Base-by-base conservation (phyloP, 2,797 vertebrate genomes). In the Aulostomus chinensis region DNA sequence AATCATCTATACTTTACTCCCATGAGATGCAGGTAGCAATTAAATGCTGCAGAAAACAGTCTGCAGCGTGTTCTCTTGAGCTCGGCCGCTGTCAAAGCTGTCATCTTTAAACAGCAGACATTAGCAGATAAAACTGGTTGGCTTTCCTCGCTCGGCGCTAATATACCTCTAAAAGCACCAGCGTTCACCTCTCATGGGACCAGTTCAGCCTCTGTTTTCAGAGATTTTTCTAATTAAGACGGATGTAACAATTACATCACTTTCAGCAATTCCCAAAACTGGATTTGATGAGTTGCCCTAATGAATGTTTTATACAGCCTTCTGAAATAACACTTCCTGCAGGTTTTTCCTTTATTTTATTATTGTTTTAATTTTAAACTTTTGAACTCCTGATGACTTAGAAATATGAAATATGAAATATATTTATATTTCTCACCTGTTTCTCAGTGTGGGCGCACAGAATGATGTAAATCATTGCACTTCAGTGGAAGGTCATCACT, bases 211-310 rank as follows among this genome's bases (percentile, higher is more conserved):
- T 49, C 46, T 2, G n/a, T 52, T 73, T 56, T 47, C 43, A 16
- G 45, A 60, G 24, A 61, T 55, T 45, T 38, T 56, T 68, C 43
- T 75, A 64, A 76, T 76, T 74, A 73, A 71, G 64, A 57, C 35
- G 71, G 80, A 80, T 78, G 68, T 54, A 86, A 81, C 18, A 49
- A 48, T 82, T 65, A 58, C 70, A 60, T 71, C 58, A 82, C 74
- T 49, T 73, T 42, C 33, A 8, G 73, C 34, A 73, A 78, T 70
- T 62, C 28, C 65, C 61, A 38, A 54, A 60, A 63, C 47, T 64
- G 54, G 58, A 71, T 45, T 65, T 70, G 59, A 79, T 73, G 33
- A 43, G 68, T 59, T 49, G 49, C 46, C 28, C 29, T 12, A 10
- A 15, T 4, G 30, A 35, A 70, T 52, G 58, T 62, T 10, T 25